Base-by-base conservation (phyloP, 2,113 vertebrate species). In the Bungarus multicinctus region DNA sequence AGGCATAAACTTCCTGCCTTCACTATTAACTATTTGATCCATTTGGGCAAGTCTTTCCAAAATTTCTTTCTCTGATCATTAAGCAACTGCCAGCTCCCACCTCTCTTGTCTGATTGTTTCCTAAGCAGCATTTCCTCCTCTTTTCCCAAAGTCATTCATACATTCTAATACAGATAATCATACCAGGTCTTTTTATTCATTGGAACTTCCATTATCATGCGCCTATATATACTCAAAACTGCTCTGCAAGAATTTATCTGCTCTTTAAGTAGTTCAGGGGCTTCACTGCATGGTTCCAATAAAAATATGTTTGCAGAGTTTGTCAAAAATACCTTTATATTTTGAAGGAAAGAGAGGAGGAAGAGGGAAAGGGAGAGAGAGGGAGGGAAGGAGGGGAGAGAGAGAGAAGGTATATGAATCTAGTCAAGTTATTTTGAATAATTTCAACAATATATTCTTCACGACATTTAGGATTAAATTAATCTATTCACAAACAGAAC, bases 181-280 rank as follows among this genome's bases (percentile, higher is more conserved):
- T 94, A 99, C 99, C 99, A 99, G 0, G 99, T 99, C 96, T 97
- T 98, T 92, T 98, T 98, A 93, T 98, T 98, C 99, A 99, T 99
- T 23, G 98, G 97, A 93, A 99, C 98, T 91, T 99, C 99, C 99
- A 99, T 99, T 96, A 99, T 99, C 98, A 99, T 99, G 93, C 97
- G 99, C 47, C 99, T 98, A 95, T 99, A 99, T 97, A 99, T 99
- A 96, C 98, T 98, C 93, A 99, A 97, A 95, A 99, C 98, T 3
- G 98, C 98, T 96, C 98, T 99, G 97, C 99, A 99, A 89, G 99
- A 98, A 95, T 99, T 99, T n/a, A 99, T 98, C 95, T 99, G 99
- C 95, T 99, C 99, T 91, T 99, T 99, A 92, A 99, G 95, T 45
- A 99, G 98, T 96, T 98, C 97, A 4, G 98, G 98, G 60, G 99